A percentile compares a stretch with the other conserved stretches of the same genome.
phyloP scores from a whole-genome alignment of 2,797 vertebrate genomes.

The Xenentodon cancila region DNA sequence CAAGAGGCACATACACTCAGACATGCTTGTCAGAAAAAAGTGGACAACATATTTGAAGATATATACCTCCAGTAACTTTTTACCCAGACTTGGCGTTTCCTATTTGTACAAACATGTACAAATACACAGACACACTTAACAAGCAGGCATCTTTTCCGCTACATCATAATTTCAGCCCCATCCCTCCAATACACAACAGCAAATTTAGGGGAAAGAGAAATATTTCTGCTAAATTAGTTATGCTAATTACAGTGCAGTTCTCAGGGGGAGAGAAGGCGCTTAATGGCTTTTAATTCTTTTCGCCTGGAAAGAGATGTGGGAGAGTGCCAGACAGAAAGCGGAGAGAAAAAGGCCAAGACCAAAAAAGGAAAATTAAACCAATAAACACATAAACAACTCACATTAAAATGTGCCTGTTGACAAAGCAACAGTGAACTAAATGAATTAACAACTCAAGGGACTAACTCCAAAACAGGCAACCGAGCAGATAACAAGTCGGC shows the following conservation, averaged over 20 bases:
- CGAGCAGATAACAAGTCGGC: constrained; percentile 46
- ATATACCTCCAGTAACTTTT: not conserved
- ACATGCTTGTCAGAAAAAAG: constrained; percentile 30
- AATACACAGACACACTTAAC: constrained; percentile 48
- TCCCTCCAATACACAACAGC: constrained; percentile 52
- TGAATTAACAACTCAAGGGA: constrained; percentile 55
- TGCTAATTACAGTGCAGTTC: constrained; percentile 84
- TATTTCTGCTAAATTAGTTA: constrained; percentile 87
- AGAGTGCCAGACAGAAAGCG: constrained; percentile 58
- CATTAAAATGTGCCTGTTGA: constrained; percentile 46
- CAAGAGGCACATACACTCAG: constrained; percentile 27
- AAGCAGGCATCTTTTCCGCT: constrained; percentile 71
- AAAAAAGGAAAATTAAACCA: constrained; percentile 28
- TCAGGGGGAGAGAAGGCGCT: constrained; percentile 74
- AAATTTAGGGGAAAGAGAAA: constrained; percentile 80
- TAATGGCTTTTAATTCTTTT: constrained; percentile 86
- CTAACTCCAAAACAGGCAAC: constrained; percentile 34
- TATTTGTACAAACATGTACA: constrained; percentile 11
- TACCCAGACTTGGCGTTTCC: constrained; percentile 6
- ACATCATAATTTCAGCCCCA: constrained; percentile 72
- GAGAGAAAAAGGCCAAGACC: constrained; percentile 38
- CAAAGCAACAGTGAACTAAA: constrained; percentile 56
- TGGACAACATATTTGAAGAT: constrained; percentile 20
- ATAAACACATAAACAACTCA: constrained; percentile 60
- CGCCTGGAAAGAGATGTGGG: constrained; percentile 77